Conservation (phyloP, 2,797 vertebrate species). For the Sebastes variabilis region DNA sequence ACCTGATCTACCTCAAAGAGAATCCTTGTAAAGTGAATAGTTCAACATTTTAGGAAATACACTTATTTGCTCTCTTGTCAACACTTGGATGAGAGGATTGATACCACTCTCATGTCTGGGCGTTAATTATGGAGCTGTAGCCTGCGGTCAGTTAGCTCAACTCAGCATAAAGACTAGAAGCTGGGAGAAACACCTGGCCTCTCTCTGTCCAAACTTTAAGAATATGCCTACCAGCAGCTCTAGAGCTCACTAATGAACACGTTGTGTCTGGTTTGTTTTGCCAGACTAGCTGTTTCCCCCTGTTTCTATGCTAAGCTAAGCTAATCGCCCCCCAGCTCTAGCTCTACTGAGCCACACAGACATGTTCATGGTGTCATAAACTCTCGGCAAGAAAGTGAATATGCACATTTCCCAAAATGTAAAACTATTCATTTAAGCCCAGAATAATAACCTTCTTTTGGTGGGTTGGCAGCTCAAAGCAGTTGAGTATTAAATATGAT, state of each 20-base stretch:
- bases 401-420: slow-evolving; percentile 20
- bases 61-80: neutral
- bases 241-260: slow-evolving; percentile 1
- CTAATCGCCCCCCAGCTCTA: slow-evolving; percentile 4
- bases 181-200: neutral
- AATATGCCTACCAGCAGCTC: neutral
- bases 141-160: neutral
- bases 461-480: slow-evolving; percentile 1
- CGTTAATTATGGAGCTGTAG: neutral
- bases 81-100: slow-evolving; percentile 6
- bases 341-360: neutral
- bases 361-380: neutral
- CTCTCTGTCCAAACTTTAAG: neutral
- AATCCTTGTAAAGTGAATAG: neutral
- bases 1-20: neutral
- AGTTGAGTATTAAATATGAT: neutral
- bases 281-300: neutral
- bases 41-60: neutral
- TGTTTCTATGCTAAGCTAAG: slow-evolving; percentile 17
- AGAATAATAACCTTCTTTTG: neutral
- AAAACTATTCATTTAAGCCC: neutral
- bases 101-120: neutral
- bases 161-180: slow-evolving; percentile 7
- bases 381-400: neutral
- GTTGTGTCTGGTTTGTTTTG: slow-evolving; percentile 19